These are phyloP conservation scores for Hycleus cichorii DNA, from an alignment of 1,140 invertebrate species.

Conservation along the genomic window DNA sequence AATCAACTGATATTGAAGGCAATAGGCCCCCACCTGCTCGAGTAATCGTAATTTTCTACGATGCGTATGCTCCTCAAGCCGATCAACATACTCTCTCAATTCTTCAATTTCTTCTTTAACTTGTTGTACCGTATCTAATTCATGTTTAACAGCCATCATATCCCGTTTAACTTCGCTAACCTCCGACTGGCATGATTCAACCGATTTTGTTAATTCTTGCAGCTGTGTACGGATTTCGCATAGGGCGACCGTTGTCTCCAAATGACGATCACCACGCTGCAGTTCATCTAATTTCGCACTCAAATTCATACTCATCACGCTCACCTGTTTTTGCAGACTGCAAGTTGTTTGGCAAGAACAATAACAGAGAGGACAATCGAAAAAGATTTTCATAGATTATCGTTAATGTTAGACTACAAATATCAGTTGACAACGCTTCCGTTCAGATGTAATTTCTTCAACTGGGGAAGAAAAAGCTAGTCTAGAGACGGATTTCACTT, in stretches of 20 bases:
- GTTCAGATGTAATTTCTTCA: too few relatives aligned
- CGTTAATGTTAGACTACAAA: too few relatives aligned
- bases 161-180: conserved; percentile 86
- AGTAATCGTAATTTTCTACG: conserved; percentile 76
- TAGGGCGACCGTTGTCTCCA: conserved; percentile 82
- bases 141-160: conserved; percentile 89
- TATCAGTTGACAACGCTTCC: too few relatives aligned
- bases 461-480: too few relatives aligned
- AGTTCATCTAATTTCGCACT: conserved; percentile 85
- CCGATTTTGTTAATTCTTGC: conserved; percentile 85
- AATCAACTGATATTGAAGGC: background rate
- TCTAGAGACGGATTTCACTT: too few relatives aligned
- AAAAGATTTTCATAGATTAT: too few relatives aligned
- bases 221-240: conserved; percentile 85
- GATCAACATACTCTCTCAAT: conserved; percentile 80
- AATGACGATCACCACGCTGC: conserved; percentile 69
- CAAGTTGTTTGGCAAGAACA: too few relatives aligned
- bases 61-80: conserved; percentile 82
- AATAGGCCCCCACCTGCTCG: conserved; percentile 64
- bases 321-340: conserved; percentile 92
- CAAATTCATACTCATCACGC: conserved; percentile 92
- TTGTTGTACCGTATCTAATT: conserved; percentile 85
- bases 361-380: too few relatives aligned
- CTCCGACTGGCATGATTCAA: conserved; percentile 88
- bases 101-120: conserved; percentile 92